A percentile compares a stretch with the other conserved stretches of the same genome.
Evolutionary conservation across 2,888 invertebrate species (phyloP).

Genomic region (Epinotia ramella): DNA sequence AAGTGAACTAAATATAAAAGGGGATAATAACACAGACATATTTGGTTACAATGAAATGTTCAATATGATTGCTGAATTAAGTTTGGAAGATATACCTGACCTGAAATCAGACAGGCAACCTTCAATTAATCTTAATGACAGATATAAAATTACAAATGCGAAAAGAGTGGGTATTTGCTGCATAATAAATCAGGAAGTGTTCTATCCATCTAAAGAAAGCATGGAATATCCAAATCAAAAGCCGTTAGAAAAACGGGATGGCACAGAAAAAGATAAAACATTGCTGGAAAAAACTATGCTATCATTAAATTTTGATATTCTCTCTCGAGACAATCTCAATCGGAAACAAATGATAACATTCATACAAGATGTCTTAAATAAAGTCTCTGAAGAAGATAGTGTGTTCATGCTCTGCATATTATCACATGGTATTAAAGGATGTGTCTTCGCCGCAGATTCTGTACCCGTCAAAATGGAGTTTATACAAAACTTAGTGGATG

Average conservation of each 20-base stretch:
- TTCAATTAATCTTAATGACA: constrained; percentile 51
- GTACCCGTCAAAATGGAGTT: constrained; percentile 73
- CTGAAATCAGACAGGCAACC: constrained; percentile 66
- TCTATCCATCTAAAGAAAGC: constrained; percentile 70
- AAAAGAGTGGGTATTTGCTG: constrained; percentile 72
- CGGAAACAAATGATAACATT: constrained; percentile 65
- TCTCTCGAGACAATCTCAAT: constrained; percentile 63
- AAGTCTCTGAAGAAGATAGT: constrained; percentile 67
- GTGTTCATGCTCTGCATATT: constrained; percentile 77
- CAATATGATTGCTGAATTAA: constrained; percentile 58
- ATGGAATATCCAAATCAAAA: constrained; percentile 57
- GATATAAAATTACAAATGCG: constrained; percentile 69
- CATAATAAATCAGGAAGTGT: constrained; percentile 77
- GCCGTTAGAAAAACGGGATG: constrained; percentile 61
- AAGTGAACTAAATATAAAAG: constrained; percentile 47
- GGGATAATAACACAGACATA: constrained; percentile 49
- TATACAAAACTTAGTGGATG: constrained; percentile 71
- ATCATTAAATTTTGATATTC: constrained; percentile 69
- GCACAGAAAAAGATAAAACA: constrained; percentile 68
- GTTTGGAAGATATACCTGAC: constrained; percentile 56
- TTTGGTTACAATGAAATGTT: constrained; percentile 59
- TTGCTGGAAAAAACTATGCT: constrained; percentile 68
- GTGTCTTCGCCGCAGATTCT: constrained; percentile 76
- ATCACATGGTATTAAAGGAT: constrained; percentile 76
- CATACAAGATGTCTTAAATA: constrained; percentile 64